Base-by-base conservation (phyloP, 1,140 invertebrate species). In the Drosophila teissieri region DNA sequence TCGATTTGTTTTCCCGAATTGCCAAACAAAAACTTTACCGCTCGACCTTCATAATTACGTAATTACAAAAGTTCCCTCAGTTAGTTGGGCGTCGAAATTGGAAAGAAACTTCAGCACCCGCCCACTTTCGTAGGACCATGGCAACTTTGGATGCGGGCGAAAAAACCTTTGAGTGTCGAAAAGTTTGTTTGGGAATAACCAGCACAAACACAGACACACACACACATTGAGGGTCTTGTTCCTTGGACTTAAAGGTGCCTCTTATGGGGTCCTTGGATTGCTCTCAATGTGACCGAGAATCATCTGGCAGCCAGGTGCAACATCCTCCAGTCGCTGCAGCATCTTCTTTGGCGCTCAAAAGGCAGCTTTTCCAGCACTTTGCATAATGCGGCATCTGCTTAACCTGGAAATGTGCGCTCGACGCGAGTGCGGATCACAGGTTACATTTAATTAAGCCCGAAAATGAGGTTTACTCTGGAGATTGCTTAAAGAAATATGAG, bases 31-130 rank as follows among this genome's bases (percentile, higher is more conserved):
- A 88, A 77, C 80, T 86, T 79, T 60, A 44, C 31, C 64, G 73
- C 63, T 56, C 77, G 77, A 89, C 84, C 84, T 84, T 84, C 84
- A 88, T 88, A 88, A 89, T 88, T 88, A 88, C 80, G 63, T 89
- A 88, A 88, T 88, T 88, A 84, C 63, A 80, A 88, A 88, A 88
- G 83, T 86, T 86, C 62, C 45, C 36, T 53, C 62, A 64, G 69
- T 72, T 72, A 65, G 64, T 68, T 68, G 48, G 46, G 44, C 27
- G 40, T 39, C 45, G 61, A 76, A 80, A 72, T 68, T 78, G 8
- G 48, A 60, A 67, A 62, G 77, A 88, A 88, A 84, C 63, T 89
- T 89, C 70, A 36, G 62, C 68, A 57, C 44, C 65, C 68, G 22
- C 42, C 55, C 27, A 57, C 12, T 8, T 58, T 48, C 52, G 11